Evolutionary conservation across 2,797 vertebrate species (phyloP).

Genomic region (Oophaga sylvatica): DNA sequence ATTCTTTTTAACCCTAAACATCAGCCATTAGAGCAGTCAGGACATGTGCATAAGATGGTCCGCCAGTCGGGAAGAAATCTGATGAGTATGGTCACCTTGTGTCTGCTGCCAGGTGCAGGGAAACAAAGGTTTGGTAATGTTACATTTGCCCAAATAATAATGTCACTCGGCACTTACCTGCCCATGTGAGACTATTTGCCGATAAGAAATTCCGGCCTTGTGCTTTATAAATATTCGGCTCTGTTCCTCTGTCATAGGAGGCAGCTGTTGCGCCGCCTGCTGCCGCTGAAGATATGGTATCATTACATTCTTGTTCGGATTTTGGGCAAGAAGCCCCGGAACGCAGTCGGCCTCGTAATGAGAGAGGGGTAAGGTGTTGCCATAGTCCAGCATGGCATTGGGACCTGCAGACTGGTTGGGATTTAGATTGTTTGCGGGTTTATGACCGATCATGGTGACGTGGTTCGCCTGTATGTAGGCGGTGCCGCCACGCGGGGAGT

Average conservation of each 20-base stretch:
- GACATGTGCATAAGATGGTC: too few species aligned
- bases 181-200: constrained; percentile 80
- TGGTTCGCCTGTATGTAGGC: constrained; percentile 80
- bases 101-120: too few species aligned
- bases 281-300: constrained; percentile 76
- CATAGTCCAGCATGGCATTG: constrained; percentile 83
- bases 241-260: constrained; percentile 75
- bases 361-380: constrained; percentile 93
- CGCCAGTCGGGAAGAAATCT: too few species aligned
- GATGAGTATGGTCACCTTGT: too few species aligned
- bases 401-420: constrained; percentile 73
- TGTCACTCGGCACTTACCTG: constrained; percentile 77
- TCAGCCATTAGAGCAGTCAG: too few species aligned
- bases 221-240: constrained; percentile 84
- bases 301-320: constrained; percentile 83
- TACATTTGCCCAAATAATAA: too few species aligned
- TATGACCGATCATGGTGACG: constrained; percentile 83
- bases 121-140: too few species aligned
- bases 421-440: constrained; percentile 74
- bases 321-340: constrained; percentile 70
- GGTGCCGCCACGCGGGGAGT: constrained; percentile 83
- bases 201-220: constrained; percentile 83
- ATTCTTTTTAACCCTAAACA: too few species aligned
- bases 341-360: constrained; percentile 89
- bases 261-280: constrained; percentile 66